A percentile compares a stretch with the other conserved stretches of the same genome.
Evolutionary conservation across 2,113 vertebrate genomes (phyloP).

Genomic region (Poeciliopsis retropinna): DNA sequence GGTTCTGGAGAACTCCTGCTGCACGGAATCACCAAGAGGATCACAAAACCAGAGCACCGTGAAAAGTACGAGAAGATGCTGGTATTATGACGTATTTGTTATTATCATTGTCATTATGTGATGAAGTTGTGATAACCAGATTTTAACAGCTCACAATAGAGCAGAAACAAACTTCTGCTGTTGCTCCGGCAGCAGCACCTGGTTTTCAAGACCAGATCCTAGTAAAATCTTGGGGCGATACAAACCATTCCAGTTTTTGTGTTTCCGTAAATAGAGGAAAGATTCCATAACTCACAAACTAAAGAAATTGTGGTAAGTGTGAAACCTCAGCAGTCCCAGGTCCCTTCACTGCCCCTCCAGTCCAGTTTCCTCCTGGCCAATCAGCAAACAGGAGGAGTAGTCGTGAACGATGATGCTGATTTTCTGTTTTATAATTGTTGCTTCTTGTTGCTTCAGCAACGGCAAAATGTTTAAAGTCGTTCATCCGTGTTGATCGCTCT

Average conservation of each 20-base stretch:
- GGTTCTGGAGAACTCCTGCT: constrained; percentile 11
- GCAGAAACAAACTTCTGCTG: background rate
- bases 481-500: too few relatives aligned
- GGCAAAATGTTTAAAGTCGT: too few relatives aligned
- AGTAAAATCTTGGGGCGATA: too few relatives aligned
- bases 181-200: background rate
- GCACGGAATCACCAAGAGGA: constrained; percentile 1
- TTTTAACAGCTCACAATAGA: background rate
- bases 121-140: background rate
- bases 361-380: too few relatives aligned
- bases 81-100: background rate
- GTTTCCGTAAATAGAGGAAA: too few relatives aligned
- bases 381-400: too few relatives aligned
- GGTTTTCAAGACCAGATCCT: too few relatives aligned
- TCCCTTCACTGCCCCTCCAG: too few relatives aligned
- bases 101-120: background rate
- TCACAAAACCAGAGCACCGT: background rate
- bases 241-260: too few relatives aligned
- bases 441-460: too few relatives aligned
- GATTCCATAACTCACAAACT: background rate
- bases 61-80: background rate
- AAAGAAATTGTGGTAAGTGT: background rate
- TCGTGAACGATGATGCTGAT: too few relatives aligned
- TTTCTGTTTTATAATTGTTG: too few relatives aligned
- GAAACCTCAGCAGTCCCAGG: background rate